These are phyloP conservation scores for Myocastor coypus DNA, from an alignment of 2,113 vertebrate genomes.

Conservation along the genomic window DNA sequence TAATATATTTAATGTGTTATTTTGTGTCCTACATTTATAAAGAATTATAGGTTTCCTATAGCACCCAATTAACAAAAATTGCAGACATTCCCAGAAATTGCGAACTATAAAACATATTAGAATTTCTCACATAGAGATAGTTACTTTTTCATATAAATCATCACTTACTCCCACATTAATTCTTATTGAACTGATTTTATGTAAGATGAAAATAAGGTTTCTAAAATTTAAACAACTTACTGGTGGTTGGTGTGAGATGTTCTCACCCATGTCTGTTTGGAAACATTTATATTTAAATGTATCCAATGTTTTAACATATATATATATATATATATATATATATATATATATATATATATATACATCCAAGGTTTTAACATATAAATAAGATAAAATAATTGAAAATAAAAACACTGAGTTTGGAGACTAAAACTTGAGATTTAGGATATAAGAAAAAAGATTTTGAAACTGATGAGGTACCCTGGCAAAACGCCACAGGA, in stretches of 20 bases:
- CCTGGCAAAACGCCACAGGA: background rate
- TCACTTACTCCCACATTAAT: background rate
- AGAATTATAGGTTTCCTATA: background rate
- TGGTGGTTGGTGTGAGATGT: background rate
- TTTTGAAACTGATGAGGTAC: slow-evolving; percentile 36
- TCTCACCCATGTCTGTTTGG: background rate
- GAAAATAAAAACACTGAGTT: background rate
- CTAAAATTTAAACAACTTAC: background rate
- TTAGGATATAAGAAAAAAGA: background rate
- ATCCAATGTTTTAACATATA: background rate
- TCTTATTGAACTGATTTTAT: background rate
- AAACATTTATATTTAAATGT: background rate
- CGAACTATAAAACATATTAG: accelerated
- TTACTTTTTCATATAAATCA: background rate
- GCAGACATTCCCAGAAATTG: background rate
- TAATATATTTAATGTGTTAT: background rate
- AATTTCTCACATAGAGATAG: background rate
- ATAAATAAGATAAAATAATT: background rate
- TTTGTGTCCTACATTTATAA: background rate
- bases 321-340: no score
- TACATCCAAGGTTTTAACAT: background rate
- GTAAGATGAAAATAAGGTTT: background rate
- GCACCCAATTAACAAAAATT: background rate
- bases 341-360: no score
- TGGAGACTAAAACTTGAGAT: background rate